Base-by-base conservation (phyloP, 1,140 invertebrate species). In the Drosophila paulistorum region DNA sequence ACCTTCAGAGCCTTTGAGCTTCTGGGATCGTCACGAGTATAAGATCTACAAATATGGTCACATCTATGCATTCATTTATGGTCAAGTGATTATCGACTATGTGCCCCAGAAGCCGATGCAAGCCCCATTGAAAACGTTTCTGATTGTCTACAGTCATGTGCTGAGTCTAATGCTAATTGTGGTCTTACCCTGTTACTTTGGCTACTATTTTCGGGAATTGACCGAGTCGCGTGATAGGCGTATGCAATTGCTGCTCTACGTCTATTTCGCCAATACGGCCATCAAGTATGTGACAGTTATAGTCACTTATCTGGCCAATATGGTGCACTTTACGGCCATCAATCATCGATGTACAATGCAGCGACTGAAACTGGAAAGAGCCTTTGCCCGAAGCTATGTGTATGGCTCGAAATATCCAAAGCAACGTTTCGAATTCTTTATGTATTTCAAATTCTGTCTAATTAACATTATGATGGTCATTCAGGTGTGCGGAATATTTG, bases 391-490 rank as follows among this genome's bases (percentile, higher is more conserved):
- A 2, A 68, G 35, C 54, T 82, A 65, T 51, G 17, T 23, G 9
- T 20, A 20, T 1, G 81, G 66, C 0, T 73, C 71, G 0, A 13
- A 26, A 2, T 37, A 63, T 59, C 68, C 71, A 0, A 77, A 66
- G 60, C 57, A 57, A 2, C 66, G 64, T 0, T 91, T 91, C 10
- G 90, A 91, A 42, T 57, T 55, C 1, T 67, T 91, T 20, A 79
- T 91, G 75, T 89, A 91, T 45, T 77, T 90, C 37, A 91, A 91
- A 62, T 91, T 91, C 37, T 70, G 65, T 7, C 55, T 91, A 9
- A 91, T 91, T 42, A 91, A 91, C 9, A 45, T 78, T 7, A 91
- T 91, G 90, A 91, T 91, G 85, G 42, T 74, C n/a, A 68, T 81
- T 26, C 90, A 91, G 62, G 74, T 90, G 54, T 71, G 67, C 3